Percentiles rank a stretch among this genome's conserved stretches.
phyloP scores from a whole-genome alignment of 2,888 invertebrate species.

The Drosophila aldrichi region DNA sequence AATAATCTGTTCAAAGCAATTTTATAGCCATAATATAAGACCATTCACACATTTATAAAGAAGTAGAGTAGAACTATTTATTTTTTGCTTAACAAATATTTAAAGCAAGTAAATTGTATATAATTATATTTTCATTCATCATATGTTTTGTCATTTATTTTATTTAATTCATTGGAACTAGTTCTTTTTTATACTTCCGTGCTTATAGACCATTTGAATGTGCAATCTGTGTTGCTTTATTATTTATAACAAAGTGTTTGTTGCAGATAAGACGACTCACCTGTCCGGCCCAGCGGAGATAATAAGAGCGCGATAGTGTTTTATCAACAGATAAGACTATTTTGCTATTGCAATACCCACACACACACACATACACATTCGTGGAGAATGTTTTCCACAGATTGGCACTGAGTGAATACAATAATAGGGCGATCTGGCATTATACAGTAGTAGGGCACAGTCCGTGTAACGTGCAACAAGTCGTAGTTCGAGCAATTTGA shows the following conservation, averaged over 20 bases:
- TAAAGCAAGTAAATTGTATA: too few species aligned
- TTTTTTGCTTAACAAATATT: too few species aligned
- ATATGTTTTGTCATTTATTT: too few species aligned
- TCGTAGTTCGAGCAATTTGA: background rate
- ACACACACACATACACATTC: background rate
- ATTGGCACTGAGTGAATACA: slow-evolving; percentile 49
- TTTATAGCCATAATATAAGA: background rate
- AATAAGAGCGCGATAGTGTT: slow-evolving; percentile 45
- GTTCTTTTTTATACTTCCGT: slow-evolving; percentile 1
- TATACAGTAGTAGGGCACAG: slow-evolving; percentile 44
- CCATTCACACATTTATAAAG: background rate
- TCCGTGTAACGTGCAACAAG: slow-evolving; percentile 63
- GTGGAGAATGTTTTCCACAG: slow-evolving; percentile 20
- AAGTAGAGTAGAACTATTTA: background rate
- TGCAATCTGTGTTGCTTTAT: background rate
- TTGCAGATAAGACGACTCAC: slow-evolving; percentile 29
- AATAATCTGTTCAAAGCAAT: background rate
- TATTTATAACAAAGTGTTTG: slow-evolving; percentile 7
- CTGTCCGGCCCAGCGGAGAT: slow-evolving; percentile 2
- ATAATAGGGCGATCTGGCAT: slow-evolving; percentile 58
- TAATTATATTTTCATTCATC: too few species aligned
- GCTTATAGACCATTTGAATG: slow-evolving; percentile 1
- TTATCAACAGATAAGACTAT: slow-evolving; percentile 61
- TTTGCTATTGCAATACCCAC: background rate
- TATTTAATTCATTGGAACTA: slow-evolving; percentile 5